Conservation (phyloP, 1,140 invertebrate species). For the Acyrthosiphon pisum region DNA sequence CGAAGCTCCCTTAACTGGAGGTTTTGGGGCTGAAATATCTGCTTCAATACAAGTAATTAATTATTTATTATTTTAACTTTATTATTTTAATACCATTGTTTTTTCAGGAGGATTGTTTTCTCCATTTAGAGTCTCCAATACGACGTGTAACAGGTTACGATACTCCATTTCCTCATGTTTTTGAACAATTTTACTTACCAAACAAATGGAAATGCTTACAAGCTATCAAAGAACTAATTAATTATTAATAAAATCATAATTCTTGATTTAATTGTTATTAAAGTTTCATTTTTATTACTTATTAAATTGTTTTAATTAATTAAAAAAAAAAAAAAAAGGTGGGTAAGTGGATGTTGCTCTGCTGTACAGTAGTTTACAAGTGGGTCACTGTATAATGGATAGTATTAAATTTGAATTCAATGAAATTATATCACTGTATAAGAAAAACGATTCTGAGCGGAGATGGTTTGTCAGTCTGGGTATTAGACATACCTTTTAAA, state of each 20-base stretch:
- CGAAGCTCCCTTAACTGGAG: slow-evolving; percentile 94
- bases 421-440: too few species aligned
- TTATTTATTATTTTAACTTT: not conserved
- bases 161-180: slow-evolving; percentile 95
- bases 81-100: not conserved
- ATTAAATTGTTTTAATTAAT: not conserved
- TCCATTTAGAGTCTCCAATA: slow-evolving; percentile 93
- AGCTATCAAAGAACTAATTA: slow-evolving; percentile 77
- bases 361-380: too few species aligned
- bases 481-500: too few species aligned
- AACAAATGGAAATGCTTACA: slow-evolving; percentile 91
- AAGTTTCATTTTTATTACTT: not conserved
- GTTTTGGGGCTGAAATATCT: slow-evolving; percentile 96
- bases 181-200: slow-evolving; percentile 95
- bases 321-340: not conserved
- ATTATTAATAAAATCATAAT: slow-evolving; percentile 66
- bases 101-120: slow-evolving; percentile 88
- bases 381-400: too few species aligned
- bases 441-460: too few species aligned
- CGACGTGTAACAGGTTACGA: slow-evolving; percentile 94
- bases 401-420: too few species aligned
- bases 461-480: too few species aligned
- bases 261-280: not conserved
- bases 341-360: too few species aligned
- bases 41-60: slow-evolving; percentile 85